Conservation (phyloP, 2,113 vertebrate genomes). For the Ctenodactylus gundi region DNA sequence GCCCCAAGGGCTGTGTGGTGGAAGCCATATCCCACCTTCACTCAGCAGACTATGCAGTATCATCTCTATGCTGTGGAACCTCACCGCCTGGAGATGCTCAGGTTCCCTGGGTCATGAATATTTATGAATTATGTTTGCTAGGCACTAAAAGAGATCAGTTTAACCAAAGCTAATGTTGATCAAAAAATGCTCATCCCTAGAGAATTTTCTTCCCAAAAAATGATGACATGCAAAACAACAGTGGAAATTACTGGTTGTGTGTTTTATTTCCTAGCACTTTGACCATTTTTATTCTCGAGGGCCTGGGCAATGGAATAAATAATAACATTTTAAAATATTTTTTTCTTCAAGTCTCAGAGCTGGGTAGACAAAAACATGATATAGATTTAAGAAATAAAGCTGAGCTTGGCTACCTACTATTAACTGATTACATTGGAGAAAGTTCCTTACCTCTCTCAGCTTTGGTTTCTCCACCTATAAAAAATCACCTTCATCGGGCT, state of each 20-base stretch:
- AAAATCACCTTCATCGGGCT: not conserved
- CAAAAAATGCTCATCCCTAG: not conserved
- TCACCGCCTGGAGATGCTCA: not conserved
- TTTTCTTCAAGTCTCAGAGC: not conserved
- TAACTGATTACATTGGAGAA: not conserved
- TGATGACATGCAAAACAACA: not conserved
- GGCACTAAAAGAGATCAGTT: not conserved
- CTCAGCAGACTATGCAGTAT: not conserved
- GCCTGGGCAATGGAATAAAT: not conserved
- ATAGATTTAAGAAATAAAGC: not conserved
- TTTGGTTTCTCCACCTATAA: constrained; percentile 10
- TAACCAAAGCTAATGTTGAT: not conserved
- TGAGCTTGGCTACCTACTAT: not conserved
- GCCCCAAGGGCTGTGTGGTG: not conserved
- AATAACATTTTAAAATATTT: not conserved
- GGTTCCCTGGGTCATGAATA: not conserved
- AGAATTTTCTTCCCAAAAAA: not conserved
- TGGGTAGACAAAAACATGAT: not conserved
- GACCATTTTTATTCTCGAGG: not conserved
- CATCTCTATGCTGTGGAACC: not conserved
- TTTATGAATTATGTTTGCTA: not conserved
- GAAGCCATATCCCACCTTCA: constrained; percentile 10
- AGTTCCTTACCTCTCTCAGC: not conserved
- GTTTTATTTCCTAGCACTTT: not conserved
- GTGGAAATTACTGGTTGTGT: not conserved